Evolutionary conservation across 2,888 invertebrate species (phyloP), one percentile per base, ranked within the genome.

Genomic region (Eupithecia exiguata): DNA sequence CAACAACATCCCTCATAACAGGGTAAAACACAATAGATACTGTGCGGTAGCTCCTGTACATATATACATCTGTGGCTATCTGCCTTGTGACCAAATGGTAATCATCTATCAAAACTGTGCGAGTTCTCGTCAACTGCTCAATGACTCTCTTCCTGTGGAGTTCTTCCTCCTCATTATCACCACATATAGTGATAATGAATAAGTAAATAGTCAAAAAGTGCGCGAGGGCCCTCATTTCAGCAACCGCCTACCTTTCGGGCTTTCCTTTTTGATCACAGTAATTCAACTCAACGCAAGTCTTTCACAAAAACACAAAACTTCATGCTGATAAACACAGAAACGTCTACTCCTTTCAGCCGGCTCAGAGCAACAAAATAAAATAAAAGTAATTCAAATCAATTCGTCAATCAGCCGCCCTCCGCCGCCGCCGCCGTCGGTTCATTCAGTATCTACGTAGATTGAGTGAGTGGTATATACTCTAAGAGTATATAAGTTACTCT

Each of bases 1-100:
- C 92, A 38, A 87, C 87, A 38, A 93, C 90, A 81, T 93, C 94
- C 80, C 87, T 88, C 83, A 86, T 87, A 58, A 94, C 82, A 61
- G 89, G 89, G 82, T 92, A 95, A 83, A 92, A 92, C 71, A 94
- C 84, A 79, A 94, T 91, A 75, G 93, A 92, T 43, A 94, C 94
- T 10, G 93, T 91, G 81, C 94, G 91, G 81, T 94, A 94, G 79
- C 89, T 93, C 80, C 91, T 91, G 82, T 87, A 95, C 90, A 90
- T 93, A 89, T 88, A 91, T 82, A 95, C 91, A 87, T 92, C 92
- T 1, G 93, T 92, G 58, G 91, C 91, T 4, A 94, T 89, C 77
- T 93, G 94, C 75, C 95, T 87, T 58, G 92, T 91, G 16, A 94
- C 94, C 82, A 95, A 84, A 75, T 90, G 88, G 78, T 93, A 95